Evolutionary conservation across 2,797 vertebrate genomes (phyloP).

Genomic region (Enteromius argenteus): DNA sequence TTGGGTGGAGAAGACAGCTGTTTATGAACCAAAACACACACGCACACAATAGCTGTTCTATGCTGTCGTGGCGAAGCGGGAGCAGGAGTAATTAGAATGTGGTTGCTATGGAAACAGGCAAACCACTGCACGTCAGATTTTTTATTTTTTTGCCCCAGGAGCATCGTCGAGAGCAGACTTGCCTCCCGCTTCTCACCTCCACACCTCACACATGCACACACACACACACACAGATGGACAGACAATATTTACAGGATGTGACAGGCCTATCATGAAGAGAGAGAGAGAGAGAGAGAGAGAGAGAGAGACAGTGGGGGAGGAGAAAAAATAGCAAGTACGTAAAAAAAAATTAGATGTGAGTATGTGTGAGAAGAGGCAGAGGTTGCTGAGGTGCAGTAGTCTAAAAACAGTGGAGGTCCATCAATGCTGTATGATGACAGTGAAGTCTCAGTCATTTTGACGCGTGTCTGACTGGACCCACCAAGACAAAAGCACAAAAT

Average conservation of each 20-base stretch:
- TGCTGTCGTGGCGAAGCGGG: constrained; percentile 76
- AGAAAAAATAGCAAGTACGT: constrained; percentile 15
- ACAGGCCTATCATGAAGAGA: constrained; percentile 35
- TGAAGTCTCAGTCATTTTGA: not conserved
- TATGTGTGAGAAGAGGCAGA: constrained; percentile 39
- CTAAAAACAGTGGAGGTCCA: constrained; percentile 28
- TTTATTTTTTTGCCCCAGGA: constrained; percentile 74
- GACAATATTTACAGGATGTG: constrained; percentile 54
- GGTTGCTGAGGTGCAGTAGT: constrained; percentile 38
- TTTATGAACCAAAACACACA: constrained; percentile 60
- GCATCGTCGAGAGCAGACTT: constrained; percentile 73
- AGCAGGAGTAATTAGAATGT: constrained; percentile 90
- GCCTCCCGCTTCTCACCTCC: constrained; percentile 61
- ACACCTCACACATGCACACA: constrained; percentile 56
- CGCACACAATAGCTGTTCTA: constrained; percentile 77
- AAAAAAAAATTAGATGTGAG: constrained; percentile 42
- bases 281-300: not conserved
- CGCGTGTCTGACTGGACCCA: not conserved
- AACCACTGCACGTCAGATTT: constrained; percentile 88
- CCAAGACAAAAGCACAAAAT: constrained; percentile 33
- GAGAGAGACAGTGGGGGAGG: constrained; percentile 9
- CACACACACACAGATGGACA: constrained; percentile 43
- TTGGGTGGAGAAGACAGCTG: constrained; percentile 63
- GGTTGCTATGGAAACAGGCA: constrained; percentile 97
- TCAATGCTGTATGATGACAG: constrained; percentile 1